phyloP scores from a whole-genome alignment of 1,140 invertebrate species.

The Nomia melanderi region DNA sequence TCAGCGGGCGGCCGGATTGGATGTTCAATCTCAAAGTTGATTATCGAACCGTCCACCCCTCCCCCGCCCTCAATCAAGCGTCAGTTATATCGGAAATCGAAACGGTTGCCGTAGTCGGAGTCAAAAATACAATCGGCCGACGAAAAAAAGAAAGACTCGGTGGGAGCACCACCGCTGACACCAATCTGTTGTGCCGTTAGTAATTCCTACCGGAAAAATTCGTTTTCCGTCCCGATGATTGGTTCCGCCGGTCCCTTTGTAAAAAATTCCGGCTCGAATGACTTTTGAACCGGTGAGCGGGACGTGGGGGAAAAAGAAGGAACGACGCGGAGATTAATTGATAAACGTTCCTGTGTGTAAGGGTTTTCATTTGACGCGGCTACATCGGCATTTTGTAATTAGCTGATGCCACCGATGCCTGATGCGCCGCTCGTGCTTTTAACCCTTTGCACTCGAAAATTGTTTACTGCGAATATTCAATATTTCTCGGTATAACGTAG shows the following conservation, averaged over 20 bases:
- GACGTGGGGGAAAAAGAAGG: too few relatives aligned
- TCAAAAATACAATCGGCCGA: background rate
- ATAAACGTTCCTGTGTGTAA: too few relatives aligned
- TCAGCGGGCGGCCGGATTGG: background rate
- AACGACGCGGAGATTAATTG: too few relatives aligned
- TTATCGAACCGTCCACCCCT: constrained; percentile 8
- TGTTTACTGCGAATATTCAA: too few relatives aligned
- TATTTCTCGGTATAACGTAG: too few relatives aligned
- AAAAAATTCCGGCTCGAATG: background rate
- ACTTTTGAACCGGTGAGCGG: too few relatives aligned
- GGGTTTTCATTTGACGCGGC: too few relatives aligned
- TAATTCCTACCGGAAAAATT: constrained; percentile 31
- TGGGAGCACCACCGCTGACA: background rate
- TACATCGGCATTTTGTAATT: too few relatives aligned
- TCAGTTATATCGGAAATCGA: constrained; percentile 44
- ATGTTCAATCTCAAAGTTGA: constrained; percentile 37
- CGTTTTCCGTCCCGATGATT: constrained; percentile 45
- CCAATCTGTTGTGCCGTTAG: constrained; percentile 31
- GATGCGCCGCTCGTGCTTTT: too few relatives aligned
- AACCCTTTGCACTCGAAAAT: too few relatives aligned
- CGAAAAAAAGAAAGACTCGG: background rate
- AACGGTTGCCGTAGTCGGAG: constrained; percentile 1
- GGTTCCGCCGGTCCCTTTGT: background rate
- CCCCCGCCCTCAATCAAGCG: background rate
- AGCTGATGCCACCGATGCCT: too few relatives aligned